These are phyloP conservation scores for Pollachius pollachius DNA, from an alignment of 2,113 vertebrate genomes.

Conservation along the genomic window DNA sequence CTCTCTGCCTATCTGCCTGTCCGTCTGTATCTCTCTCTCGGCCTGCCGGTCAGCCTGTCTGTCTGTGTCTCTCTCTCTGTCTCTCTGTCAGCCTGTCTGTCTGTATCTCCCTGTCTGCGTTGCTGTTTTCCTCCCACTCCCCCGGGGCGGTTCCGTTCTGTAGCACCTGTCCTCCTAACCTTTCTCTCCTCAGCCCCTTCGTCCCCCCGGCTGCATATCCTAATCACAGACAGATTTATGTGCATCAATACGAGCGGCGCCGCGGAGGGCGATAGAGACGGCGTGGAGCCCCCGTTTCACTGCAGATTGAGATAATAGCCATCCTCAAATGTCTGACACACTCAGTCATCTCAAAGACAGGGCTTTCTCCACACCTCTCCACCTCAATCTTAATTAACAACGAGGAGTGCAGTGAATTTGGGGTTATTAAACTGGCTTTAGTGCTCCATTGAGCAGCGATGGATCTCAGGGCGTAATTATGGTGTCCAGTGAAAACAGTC, in stretches of 20 bases:
- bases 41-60: not conserved
- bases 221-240: slow-evolving; percentile 11
- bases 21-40: not conserved
- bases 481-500: slow-evolving; percentile 30
- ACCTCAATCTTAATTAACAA: slow-evolving; percentile 42
- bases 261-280: slow-evolving; percentile 6
- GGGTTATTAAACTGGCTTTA: slow-evolving; percentile 49
- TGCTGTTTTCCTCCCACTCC: not conserved
- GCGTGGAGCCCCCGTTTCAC: not conserved
- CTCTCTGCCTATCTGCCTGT: not conserved
- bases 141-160: not conserved
- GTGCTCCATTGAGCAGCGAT: slow-evolving; percentile 28
- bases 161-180: not conserved
- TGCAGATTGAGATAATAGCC: not conserved
- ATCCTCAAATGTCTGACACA: slow-evolving; percentile 8
- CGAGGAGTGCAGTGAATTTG: slow-evolving; percentile 32
- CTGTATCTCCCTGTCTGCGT: not conserved
- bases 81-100: not conserved
- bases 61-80: slow-evolving; percentile 3
- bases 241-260: slow-evolving; percentile 11
- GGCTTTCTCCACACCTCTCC: slow-evolving; percentile 26
- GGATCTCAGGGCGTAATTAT: slow-evolving; percentile 45
- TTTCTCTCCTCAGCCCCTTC: slow-evolving; percentile 2
- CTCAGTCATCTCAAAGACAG: slow-evolving; percentile 14
- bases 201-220: not conserved